A percentile compares a stretch with the other conserved stretches of the same genome.
These are phyloP conservation scores for Anthopleura xanthogrammica DNA, from an alignment of 92 coral and sea anemone species.

Conservation along the genomic window DNA sequence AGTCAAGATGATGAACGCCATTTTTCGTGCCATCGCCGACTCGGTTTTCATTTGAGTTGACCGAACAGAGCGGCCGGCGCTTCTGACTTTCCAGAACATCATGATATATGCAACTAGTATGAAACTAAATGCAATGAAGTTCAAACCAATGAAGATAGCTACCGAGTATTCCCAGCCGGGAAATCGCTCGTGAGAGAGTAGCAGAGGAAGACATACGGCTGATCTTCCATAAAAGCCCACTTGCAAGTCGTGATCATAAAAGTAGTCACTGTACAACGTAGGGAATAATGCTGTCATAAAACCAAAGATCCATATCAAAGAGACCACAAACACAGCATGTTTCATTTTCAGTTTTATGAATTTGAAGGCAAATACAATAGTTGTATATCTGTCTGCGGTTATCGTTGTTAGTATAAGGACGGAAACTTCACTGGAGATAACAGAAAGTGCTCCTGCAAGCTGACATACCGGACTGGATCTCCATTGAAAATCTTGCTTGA, in stretches of 20 bases:
- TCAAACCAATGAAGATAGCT: constrained; percentile 43
- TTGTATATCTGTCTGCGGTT: constrained; percentile 49
- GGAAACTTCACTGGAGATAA: constrained; percentile 63
- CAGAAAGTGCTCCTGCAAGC: constrained; percentile 54
- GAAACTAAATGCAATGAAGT: constrained; percentile 43
- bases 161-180: constrained; percentile 72
- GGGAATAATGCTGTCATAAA: constrained; percentile 39
- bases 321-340: constrained; percentile 21
- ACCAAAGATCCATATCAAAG: constrained; percentile 48
- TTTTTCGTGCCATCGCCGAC: constrained; percentile 58
- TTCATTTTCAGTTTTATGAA: constrained; percentile 30
- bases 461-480: constrained; percentile 39
- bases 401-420: constrained; percentile 48
- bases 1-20: constrained; percentile 60
- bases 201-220: constrained; percentile 60
- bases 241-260: constrained; percentile 27
- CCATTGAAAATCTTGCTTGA: constrained; percentile 56
- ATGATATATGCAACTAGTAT: constrained; percentile 43
- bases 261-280: constrained; percentile 37
- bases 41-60: constrained; percentile 58
- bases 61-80: constrained; percentile 32
- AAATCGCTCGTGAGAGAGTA: constrained; percentile 50
- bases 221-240: constrained; percentile 55
- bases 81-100: constrained; percentile 39
- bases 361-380: constrained; percentile 49